phyloP scores from a whole-genome alignment of 2,888 invertebrate genomes.

The Metopia argyrocephala region DNA sequence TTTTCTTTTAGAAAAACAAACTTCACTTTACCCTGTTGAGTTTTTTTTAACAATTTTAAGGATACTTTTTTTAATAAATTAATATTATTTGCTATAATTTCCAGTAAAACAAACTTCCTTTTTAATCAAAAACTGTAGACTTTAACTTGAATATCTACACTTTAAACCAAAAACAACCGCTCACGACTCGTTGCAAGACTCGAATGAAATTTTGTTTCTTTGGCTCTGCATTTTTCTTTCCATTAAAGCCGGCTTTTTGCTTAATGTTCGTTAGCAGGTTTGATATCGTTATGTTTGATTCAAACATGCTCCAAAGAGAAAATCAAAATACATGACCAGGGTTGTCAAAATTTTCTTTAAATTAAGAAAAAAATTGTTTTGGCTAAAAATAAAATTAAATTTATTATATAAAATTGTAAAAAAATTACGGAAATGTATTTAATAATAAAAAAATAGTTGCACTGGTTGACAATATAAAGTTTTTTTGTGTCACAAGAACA shows the following conservation, averaged over 20 bases:
- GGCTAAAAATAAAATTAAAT: too few species aligned
- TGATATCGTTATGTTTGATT: constrained; percentile 22
- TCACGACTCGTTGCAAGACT: constrained; percentile 74
- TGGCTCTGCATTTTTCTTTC: constrained; percentile 56
- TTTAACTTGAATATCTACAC: constrained; percentile 26
- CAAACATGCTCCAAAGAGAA: constrained; percentile 45
- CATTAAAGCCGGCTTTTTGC: constrained; percentile 60
- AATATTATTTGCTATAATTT: background rate
- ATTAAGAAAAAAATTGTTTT: too few species aligned
- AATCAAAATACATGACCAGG: background rate
- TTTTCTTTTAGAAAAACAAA: constrained; percentile 24
- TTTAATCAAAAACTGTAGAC: constrained; percentile 18
- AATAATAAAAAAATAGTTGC: too few species aligned
- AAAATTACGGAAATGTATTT: too few species aligned
- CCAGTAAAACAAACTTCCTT: constrained; percentile 18
- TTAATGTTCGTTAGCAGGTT: background rate
- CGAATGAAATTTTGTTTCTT: constrained; percentile 70
- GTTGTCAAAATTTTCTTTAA: background rate
- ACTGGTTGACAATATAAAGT: too few species aligned
- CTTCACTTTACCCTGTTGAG: constrained; percentile 6
- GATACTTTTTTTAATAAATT: constrained; percentile 11
- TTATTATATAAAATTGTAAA: too few species aligned
- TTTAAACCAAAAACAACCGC: constrained; percentile 68
- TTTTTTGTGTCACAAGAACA: too few species aligned
- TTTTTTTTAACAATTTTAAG: constrained; percentile 12